A percentile compares a stretch with the other conserved stretches of the same genome.
Evolutionary conservation across 2,797 vertebrate species (phyloP).

Genomic region (Onychomys leucogaster): DNA sequence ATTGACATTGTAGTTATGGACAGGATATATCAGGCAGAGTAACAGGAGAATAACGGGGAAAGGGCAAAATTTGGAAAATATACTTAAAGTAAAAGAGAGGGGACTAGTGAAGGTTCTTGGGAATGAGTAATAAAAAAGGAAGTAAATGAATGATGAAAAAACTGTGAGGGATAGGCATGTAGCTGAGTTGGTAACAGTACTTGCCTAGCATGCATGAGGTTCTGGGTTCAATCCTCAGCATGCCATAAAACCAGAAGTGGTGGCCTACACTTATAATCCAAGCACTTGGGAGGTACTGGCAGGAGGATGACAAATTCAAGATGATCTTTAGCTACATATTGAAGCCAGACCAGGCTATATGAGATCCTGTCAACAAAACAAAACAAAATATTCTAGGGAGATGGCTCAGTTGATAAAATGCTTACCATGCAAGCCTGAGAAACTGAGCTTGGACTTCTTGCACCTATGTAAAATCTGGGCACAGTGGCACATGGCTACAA

Average conservation of each 20-base stretch:
- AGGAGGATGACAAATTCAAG: not conserved
- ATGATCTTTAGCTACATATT: not conserved
- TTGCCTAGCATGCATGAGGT: not conserved
- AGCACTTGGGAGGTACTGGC: not conserved
- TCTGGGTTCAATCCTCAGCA: not conserved
- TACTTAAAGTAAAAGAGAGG: constrained; percentile 43
- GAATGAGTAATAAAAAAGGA: not conserved
- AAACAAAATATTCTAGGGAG: too few relatives aligned
- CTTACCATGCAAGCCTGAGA: too few relatives aligned
- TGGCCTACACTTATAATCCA: not conserved
- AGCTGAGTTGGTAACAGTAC: not conserved
- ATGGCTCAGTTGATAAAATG: too few relatives aligned
- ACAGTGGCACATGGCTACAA: too few relatives aligned
- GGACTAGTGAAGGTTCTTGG: not conserved
- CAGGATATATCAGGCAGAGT: not conserved
- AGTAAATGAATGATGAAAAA: not conserved
- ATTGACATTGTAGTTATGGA: constrained; percentile 31
- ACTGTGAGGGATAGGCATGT: not conserved
- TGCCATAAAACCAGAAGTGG: not conserved
- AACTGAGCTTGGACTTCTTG: too few relatives aligned
- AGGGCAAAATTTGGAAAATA: constrained; percentile 5
- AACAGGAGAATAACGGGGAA: not conserved
- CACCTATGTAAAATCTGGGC: too few relatives aligned
- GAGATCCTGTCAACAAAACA: not conserved
- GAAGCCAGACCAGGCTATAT: not conserved